phyloP scores from a whole-genome alignment of 2,113 vertebrate genomes.

The Tursiops truncatus region DNA sequence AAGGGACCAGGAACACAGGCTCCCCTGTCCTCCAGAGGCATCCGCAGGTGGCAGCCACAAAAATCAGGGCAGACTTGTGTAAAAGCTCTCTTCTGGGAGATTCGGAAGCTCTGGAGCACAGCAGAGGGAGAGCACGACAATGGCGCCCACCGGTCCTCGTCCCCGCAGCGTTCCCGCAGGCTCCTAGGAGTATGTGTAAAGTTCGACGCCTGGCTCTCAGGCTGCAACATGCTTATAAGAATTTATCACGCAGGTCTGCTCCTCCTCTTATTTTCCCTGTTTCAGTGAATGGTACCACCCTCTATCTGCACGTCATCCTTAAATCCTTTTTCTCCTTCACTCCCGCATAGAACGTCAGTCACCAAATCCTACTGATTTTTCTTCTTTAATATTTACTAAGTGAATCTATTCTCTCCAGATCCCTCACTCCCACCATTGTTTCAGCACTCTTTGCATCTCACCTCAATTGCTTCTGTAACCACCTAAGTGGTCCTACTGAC shows the following conservation, averaged over 20 bases:
- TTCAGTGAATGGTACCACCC: neutral
- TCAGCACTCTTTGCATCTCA: neutral
- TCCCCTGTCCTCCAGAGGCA: neutral
- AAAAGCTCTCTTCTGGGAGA: neutral
- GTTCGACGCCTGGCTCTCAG: neutral
- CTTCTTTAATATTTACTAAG: neutral
- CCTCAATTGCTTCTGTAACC: neutral
- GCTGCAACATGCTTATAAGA: no score
- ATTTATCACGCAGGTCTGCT: neutral
- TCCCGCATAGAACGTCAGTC: neutral
- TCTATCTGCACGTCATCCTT: neutral
- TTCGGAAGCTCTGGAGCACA: neutral
- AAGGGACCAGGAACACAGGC: neutral
- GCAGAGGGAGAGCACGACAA: neutral
- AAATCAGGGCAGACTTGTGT: neutral
- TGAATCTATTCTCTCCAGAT: neutral
- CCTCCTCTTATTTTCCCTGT: neutral
- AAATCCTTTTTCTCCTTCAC: neutral
- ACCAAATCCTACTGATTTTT: neutral
- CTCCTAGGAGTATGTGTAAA: neutral
- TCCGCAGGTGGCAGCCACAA: neutral
- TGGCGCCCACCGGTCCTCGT: neutral
- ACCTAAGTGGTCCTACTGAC: neutral
- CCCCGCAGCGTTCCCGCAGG: neutral
- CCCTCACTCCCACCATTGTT: no score